phyloP scores from a whole-genome alignment of 2,797 vertebrate genomes.

The Chelidonichthys spinosus region DNA sequence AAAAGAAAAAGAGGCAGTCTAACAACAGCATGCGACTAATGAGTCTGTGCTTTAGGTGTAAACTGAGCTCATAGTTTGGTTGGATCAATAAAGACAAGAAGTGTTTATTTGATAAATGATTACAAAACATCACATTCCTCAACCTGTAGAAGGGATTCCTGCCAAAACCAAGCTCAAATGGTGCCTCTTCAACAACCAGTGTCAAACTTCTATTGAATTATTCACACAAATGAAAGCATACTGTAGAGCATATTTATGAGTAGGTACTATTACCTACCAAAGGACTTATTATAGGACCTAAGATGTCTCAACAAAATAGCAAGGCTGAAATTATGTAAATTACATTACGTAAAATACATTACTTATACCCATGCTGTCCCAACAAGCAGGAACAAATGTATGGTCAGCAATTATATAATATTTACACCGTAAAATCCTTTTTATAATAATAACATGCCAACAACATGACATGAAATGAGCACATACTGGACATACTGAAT shows the following conservation, averaged over 20 bases:
- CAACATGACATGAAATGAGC: not conserved
- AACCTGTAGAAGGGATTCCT: conserved; percentile 18
- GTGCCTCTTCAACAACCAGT: not conserved
- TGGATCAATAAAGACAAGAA: conserved; percentile 27
- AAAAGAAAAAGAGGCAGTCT: conserved; percentile 26
- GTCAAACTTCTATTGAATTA: not conserved
- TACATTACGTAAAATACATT: too few species aligned
- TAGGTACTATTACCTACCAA: conserved; percentile 11
- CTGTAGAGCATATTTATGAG: not conserved
- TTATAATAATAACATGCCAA: not conserved
- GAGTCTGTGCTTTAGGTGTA: conserved; percentile 18
- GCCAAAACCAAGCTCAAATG: not conserved
- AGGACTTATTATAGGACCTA: not conserved
- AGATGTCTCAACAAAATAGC: not conserved
- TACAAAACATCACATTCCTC: not conserved
- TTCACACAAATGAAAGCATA: conserved; percentile 9
- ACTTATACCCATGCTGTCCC: not conserved
- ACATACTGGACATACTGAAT: not conserved
- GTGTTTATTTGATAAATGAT: conserved; percentile 18
- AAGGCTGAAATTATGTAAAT: not conserved
- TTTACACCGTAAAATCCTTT: not conserved
- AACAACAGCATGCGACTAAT: conserved; percentile 26
- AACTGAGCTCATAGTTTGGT: conserved; percentile 44
- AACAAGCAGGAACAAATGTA: not conserved
- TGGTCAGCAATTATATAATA: not conserved